Evolutionary conservation across 2,888 invertebrate genomes (phyloP), one percentile per base, ranked within the genome.

Genomic region (Apamea monoglypha): DNA sequence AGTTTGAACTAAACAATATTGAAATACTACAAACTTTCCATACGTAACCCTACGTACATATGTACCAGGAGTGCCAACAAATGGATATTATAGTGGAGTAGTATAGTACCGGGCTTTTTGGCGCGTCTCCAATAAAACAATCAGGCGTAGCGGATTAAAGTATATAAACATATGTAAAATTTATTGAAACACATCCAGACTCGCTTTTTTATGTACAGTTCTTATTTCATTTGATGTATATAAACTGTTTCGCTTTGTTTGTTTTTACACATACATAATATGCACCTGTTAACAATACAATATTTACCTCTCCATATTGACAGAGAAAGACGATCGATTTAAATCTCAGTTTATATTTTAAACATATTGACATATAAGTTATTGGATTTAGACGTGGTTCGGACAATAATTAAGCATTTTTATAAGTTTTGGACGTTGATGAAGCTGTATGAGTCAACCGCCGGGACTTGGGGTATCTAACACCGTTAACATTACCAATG

Each of bases 61-160:
- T 79, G 76, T 83, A 81, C 67, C 64, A 67, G 68, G 63, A 86
- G 76, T 84, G 86, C 67, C 77, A 79, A 87, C 77, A 84, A 88
- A 84, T 88, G 82, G 74, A 78, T 85, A 82, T 79, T 89, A 82
- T 88, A 83, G 77, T 85, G 81, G 79, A 87, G 90, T 79, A 89
- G 90, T 89, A 92, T 87, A 89, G 90, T 89, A 87, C 81, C 84
- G 86, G 88, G 93, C 92, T 92, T 93, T 93, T 95, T 96, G 96
- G 96, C 95, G 56, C 80, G 78, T 73, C 86, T 92, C 96, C 96
- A 96, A 94, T 90, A 94, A 95, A 95, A 94, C 96, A 95, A 95
- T 96, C 95, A 94, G 92, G 87, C 94, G 92, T 91, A 91, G 93
- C 92, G 89, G 91, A 92, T 92, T 92, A 90, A 93, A 92, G 90